Conservation (phyloP, 1,140 invertebrate genomes). For the Zaprionus ornatus region DNA sequence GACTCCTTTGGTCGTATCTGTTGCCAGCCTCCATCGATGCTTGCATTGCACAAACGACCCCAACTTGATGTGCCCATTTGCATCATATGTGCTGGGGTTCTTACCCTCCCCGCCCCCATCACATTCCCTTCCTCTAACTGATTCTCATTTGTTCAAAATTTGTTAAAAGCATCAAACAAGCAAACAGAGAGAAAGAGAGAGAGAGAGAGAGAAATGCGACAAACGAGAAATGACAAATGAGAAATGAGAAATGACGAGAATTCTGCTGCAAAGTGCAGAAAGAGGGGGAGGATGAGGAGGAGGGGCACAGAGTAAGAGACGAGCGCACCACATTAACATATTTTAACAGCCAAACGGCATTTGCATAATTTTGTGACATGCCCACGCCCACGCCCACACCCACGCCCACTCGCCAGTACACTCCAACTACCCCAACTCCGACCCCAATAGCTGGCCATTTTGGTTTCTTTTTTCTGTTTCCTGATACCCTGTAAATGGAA, state of each 20-base stretch:
- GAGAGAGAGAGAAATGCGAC: constrained; percentile 11
- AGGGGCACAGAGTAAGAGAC: constrained; percentile 3
- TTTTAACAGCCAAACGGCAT: constrained; percentile 73
- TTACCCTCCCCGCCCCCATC: background rate
- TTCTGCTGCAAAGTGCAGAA: constrained; percentile 20
- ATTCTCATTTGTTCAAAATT: constrained; percentile 30
- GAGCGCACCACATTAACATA: constrained; percentile 63
- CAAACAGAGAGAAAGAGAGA: background rate
- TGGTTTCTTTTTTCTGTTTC: constrained; percentile 16
- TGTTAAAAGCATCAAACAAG: constrained; percentile 35
- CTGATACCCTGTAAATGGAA: background rate
- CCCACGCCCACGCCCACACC: background rate
- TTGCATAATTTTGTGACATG: constrained; percentile 64
- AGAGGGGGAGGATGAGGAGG: background rate
- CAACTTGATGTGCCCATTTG: background rate
- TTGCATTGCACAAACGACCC: background rate
- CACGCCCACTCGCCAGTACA: background rate
- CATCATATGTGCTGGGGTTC: background rate
- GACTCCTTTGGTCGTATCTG: background rate
- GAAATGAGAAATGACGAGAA: constrained; percentile 29
- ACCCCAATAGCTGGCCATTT: constrained; percentile 30
- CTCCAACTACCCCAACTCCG: background rate
- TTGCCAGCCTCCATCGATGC: background rate
- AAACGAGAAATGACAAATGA: constrained; percentile 25
- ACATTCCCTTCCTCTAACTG: background rate